phyloP scores from a whole-genome alignment of 1,140 invertebrate species.

The Neodiprion virginianus region DNA sequence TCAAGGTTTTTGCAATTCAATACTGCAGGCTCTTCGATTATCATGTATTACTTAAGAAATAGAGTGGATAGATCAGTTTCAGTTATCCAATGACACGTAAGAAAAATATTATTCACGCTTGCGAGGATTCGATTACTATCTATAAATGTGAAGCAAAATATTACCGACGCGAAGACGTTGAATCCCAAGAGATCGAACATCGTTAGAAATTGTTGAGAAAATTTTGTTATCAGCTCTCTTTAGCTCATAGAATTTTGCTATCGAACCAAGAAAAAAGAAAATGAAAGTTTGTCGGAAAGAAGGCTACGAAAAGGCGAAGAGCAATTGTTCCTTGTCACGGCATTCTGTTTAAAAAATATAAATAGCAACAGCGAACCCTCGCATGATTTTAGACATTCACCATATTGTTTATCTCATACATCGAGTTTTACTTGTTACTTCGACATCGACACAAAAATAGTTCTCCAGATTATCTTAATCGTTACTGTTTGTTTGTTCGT shows the following conservation, averaged over 20 bases:
- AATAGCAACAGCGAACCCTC: not conserved
- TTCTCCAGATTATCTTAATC: conserved; percentile 33
- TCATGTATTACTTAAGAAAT: conserved; percentile 30
- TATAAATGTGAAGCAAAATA: not conserved
- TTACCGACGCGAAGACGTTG: conserved; percentile 31
- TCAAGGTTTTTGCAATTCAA: conserved; percentile 11
- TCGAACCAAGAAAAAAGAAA: conserved; percentile 7
- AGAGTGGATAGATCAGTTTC: conserved; percentile 26
- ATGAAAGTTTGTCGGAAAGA: not conserved
- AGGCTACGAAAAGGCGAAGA: not conserved
- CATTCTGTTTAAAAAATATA: conserved; percentile 24
- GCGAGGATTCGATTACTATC: conserved; percentile 19
- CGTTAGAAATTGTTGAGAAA: conserved; percentile 2
- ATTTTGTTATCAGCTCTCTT: conserved; percentile 27
- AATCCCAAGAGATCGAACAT: conserved; percentile 18
- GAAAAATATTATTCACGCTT: conserved; percentile 41
- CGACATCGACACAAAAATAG: conserved; percentile 44
- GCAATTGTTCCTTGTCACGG: conserved; percentile 27
- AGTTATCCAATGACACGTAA: conserved; percentile 36
- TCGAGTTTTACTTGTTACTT: conserved; percentile 20
- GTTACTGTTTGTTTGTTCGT: not conserved
- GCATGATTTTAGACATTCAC: not conserved
- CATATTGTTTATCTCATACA: not conserved
- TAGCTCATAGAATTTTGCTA: conserved; percentile 25
- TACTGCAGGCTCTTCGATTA: not conserved